These are phyloP conservation scores for Geodia barretti DNA, from an alignment of 37 sponge, comb jelly and placozoan species.

Conservation along the genomic window DNA sequence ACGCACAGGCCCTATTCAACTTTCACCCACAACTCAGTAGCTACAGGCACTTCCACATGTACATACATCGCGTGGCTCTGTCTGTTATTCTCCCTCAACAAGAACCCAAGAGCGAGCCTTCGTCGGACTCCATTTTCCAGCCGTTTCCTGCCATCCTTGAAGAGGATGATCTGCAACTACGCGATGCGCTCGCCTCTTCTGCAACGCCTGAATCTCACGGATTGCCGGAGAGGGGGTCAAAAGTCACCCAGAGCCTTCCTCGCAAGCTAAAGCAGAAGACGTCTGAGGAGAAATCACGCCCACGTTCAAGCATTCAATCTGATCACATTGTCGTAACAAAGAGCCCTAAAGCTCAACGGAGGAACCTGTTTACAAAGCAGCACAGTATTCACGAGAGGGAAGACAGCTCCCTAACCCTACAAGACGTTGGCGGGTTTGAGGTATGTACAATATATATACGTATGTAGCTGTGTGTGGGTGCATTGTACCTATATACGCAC, in stretches of 20 bases:
- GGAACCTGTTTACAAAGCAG: not conserved
- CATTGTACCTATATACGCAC: no score
- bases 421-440: no score
- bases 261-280: not conserved
- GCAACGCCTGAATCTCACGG: not conserved
- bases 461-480: not conserved
- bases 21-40: not conserved
- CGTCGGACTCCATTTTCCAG: not conserved
- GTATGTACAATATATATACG: not conserved
- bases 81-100: slow-evolving; percentile 50
- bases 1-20: slow-evolving; percentile 41
- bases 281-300: not conserved
- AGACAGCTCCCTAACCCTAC: no score
- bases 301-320: not conserved
- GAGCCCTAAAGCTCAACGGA: not conserved
- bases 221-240: not conserved
- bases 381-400: not conserved
- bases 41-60: slow-evolving; percentile 59
- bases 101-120: not conserved
- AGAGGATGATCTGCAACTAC: not conserved
- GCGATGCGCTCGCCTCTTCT: not conserved
- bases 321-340: not conserved
- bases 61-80: slow-evolving; percentile 71
- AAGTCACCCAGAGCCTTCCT: not conserved
- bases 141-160: not conserved